phyloP scores from a whole-genome alignment of 1,140 invertebrate species.

The Drosophila malerkotliana region DNA sequence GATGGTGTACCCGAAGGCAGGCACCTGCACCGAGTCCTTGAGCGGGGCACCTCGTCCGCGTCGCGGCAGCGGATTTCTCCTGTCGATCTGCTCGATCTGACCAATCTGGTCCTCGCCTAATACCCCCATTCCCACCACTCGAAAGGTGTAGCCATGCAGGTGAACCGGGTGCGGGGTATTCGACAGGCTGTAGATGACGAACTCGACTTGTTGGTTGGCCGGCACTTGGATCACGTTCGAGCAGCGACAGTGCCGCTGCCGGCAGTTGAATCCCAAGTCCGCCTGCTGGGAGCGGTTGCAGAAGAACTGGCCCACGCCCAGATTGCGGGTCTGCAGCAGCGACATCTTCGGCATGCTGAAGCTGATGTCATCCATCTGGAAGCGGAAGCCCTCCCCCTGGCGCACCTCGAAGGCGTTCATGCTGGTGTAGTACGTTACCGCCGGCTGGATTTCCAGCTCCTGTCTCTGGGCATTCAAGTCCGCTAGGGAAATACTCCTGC shows the following conservation, averaged over 20 bases:
- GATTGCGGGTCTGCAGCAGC: conserved; percentile 74
- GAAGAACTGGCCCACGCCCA: conserved; percentile 70
- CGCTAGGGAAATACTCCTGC: conserved; percentile 55
- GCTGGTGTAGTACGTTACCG: conserved; percentile 67
- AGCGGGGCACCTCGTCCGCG: conserved; percentile 60
- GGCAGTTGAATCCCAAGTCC: conserved; percentile 69
- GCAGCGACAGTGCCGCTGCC: conserved; percentile 66
- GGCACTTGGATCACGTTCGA: conserved; percentile 80
- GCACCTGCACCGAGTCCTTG: conserved; percentile 80
- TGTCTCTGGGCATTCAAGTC: conserved; percentile 45
- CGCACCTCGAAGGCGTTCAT: conserved; percentile 60
- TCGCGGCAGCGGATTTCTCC: conserved; percentile 53
- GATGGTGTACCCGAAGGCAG: conserved; percentile 76
- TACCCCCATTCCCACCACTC: conserved; percentile 79
- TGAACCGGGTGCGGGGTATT: conserved; percentile 74
- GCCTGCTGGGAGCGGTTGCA: conserved; percentile 74
- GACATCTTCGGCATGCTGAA: conserved; percentile 77
- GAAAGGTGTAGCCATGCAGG: conserved; percentile 79
- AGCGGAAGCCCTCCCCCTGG: conserved; percentile 60
- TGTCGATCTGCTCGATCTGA: conserved; percentile 72
- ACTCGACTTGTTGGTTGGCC: conserved; percentile 71
- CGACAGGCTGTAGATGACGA: conserved; percentile 70
- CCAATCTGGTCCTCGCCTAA: conserved; percentile 65
- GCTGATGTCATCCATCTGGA: conserved; percentile 80
- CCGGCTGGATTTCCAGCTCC: conserved; percentile 36